These are phyloP conservation scores for Nyctibius bracteatus DNA, from an alignment of 2,113 vertebrate species.

Conservation along the genomic window DNA sequence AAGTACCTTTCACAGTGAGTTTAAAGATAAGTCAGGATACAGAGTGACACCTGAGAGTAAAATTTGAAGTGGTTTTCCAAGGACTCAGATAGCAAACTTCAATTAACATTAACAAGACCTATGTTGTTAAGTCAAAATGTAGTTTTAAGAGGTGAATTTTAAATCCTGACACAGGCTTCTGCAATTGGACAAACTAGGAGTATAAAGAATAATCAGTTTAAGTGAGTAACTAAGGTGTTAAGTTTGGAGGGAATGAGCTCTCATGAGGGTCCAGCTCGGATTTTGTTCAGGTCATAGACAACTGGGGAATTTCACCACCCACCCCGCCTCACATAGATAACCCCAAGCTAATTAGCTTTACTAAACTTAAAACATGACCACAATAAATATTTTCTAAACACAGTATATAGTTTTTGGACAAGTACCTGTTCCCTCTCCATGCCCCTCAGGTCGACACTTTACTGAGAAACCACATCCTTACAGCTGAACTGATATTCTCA, in stretches of 20 bases:
- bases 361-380: neutral
- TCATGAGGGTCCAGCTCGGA: neutral
- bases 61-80: neutral
- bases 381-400: neutral
- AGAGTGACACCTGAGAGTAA: neutral
- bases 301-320: neutral
- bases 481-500: neutral
- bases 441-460: neutral
- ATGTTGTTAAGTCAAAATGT: neutral
- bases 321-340: neutral
- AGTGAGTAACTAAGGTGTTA: neutral
- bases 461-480: neutral
- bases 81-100: neutral
- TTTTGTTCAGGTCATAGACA: neutral
- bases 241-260: neutral
- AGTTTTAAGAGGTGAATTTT: constrained; percentile 5
- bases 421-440: neutral
- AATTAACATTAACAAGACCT: constrained; percentile 1
- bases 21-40: neutral
- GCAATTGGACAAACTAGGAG: neutral
- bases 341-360: neutral
- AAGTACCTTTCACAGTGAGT: neutral
- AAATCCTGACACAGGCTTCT: neutral
- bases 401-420: neutral
- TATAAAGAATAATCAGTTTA: neutral